Evolutionary conservation across 2,113 vertebrate species (phyloP).

Genomic region (Chaetura pelagica): DNA sequence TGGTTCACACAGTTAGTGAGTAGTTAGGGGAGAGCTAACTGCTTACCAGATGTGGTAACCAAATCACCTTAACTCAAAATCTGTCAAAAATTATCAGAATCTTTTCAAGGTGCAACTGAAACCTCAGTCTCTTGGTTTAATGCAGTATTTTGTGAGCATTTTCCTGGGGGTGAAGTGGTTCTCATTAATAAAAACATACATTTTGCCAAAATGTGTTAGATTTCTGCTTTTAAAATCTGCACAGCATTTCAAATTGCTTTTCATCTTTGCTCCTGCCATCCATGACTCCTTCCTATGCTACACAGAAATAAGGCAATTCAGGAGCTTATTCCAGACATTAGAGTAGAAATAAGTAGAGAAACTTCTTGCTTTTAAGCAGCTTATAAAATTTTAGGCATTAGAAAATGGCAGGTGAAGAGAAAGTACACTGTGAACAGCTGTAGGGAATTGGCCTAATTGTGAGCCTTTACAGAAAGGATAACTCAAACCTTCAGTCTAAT

Average conservation of each 20-base stretch:
- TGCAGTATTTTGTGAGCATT: not conserved
- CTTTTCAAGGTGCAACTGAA: not conserved
- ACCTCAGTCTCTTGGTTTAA: not conserved
- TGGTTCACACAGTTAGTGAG: not conserved
- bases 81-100: not conserved
- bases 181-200: not conserved
- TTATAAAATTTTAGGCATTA: not conserved
- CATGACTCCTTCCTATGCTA: not conserved
- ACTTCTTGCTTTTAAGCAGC: not conserved
- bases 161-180: not conserved
- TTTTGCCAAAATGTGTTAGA: not conserved
- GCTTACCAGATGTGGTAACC: not conserved
- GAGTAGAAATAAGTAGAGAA: not conserved
- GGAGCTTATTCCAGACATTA: not conserved
- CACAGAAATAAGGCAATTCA: not conserved
- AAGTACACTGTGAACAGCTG: not conserved
- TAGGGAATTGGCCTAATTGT: not conserved
- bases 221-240: not conserved
- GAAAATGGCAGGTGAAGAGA: slow-evolving; percentile 2
- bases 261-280: not conserved
- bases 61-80: not conserved
- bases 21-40: not conserved
- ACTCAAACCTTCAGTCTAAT: not conserved
- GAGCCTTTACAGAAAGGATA: not conserved
- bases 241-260: not conserved